Percentiles rank a stretch among this genome's conserved stretches.
Evolutionary conservation across 2,888 invertebrate species (phyloP).

Genomic region (Stenotaenia linearis): DNA sequence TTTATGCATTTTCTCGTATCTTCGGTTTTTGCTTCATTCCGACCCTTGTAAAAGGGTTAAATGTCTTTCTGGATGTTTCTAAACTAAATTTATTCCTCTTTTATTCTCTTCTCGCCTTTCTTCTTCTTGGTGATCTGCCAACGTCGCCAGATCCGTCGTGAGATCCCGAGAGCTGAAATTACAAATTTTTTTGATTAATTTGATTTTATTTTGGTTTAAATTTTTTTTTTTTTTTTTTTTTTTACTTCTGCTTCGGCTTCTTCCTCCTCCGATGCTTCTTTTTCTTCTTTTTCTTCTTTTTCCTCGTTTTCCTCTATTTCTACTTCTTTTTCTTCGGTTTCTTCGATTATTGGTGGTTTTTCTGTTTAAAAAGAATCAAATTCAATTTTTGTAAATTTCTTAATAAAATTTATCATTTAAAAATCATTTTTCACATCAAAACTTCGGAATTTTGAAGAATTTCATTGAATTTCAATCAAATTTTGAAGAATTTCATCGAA

Average conservation of each 20-base stretch:
- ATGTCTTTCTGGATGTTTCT: too few species aligned
- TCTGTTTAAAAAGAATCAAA: background rate
- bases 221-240: too few species aligned
- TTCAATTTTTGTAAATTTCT: background rate
- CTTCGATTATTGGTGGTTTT: constrained; percentile 46
- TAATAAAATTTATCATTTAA: too few species aligned
- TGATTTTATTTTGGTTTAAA: too few species aligned
- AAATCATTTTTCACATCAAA: too few species aligned
- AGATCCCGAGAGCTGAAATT: background rate
- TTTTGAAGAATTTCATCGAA: too few species aligned
- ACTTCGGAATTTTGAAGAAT: too few species aligned
- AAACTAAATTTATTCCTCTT: background rate
- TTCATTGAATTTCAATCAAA: too few species aligned
- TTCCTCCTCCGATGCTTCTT: background rate
- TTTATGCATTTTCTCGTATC: too few species aligned
- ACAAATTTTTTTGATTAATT: background rate
- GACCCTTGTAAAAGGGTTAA: too few species aligned
- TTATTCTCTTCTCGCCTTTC: constrained; percentile 34
- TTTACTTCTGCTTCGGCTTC: background rate
- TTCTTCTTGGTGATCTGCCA: constrained; percentile 32
- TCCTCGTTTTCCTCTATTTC: constrained; percentile 39
- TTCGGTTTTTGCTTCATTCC: too few species aligned
- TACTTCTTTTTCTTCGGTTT: constrained; percentile 40
- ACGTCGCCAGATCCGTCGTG: background rate
- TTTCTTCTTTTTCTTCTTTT: constrained; percentile 39